Base-by-base conservation (phyloP, 1,140 invertebrate genomes). In the Neotoxoptera formosana region DNA sequence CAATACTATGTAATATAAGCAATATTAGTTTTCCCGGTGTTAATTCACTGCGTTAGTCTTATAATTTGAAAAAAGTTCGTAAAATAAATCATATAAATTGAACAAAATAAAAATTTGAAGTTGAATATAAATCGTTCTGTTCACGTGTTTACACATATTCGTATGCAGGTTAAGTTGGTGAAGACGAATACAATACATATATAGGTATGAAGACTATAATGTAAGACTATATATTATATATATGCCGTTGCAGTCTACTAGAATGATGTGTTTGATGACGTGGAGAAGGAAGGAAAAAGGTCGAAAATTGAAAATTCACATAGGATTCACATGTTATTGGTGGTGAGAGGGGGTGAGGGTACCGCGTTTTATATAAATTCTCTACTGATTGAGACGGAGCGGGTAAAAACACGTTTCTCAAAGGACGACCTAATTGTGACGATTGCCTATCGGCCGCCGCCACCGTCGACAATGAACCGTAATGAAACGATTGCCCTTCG, bases 401-500 rank as follows among this genome's bases (percentile, higher is more conserved):
- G 91, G 91, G 91, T 83, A 93, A 93, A 93, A 93, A 93, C 91
- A 84, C 91, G 91, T 93, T 86, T 83, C 91, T 93, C 91, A 93
- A 93, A 93, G 91, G 91, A 93, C 81, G 91, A 56, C 81, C 91
- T 93, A 93, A 93, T 93, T 93, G 81, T 93, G 91, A 93, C 91
- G 91, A 93, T 93, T 93, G 91, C 91, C 91, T 93, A 86, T 93
- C 91, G 89, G 56, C 87, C 51, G 87, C 87, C 87, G 47, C 86
- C 86, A 23, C 90, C 21, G 76, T 36, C 91, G 91, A 93, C 91
- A 93, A 93, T 93, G 76, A 93, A 93, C 91, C 91, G 48, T 93
- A 93, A 93, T 93, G 91, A 93, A 93, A 93, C 91, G 91, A 93
- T 93, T 93, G 91, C 91, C 91, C 81, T 86, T 84, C 91, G 76